Evolutionary conservation across 2,797 vertebrate species (phyloP).

Genomic region (Enteromius argenteus): DNA sequence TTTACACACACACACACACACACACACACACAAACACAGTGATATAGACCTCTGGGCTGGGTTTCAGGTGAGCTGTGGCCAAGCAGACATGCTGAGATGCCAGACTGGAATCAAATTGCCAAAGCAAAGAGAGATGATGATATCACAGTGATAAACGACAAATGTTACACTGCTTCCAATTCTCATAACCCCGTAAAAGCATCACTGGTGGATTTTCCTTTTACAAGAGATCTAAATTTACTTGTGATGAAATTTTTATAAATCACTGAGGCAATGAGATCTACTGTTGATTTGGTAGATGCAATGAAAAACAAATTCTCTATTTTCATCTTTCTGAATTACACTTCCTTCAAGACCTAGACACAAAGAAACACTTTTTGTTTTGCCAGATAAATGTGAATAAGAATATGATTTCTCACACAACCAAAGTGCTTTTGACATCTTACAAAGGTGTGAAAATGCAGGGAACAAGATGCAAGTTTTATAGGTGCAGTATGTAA

Average conservation of each 20-base stretch:
- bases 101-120: conserved; percentile 63
- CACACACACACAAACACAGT: conserved; percentile 13
- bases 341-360: background rate
- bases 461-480: background rate
- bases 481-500: no score
- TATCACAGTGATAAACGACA: conserved; percentile 72
- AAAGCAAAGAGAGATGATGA: conserved; percentile 65
- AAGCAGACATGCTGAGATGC: conserved; percentile 65
- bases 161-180: conserved; percentile 58
- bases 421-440: background rate
- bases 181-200: conserved; percentile 50
- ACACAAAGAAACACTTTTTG: background rate
- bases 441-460: background rate
- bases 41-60: conserved; percentile 31
- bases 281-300: conserved; percentile 51
- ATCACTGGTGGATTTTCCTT: conserved; percentile 61
- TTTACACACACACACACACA: conserved; percentile 13
- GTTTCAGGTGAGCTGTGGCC: conserved; percentile 52
- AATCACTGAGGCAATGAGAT: conserved; percentile 37
- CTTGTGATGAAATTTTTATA: conserved; percentile 55
- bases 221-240: conserved; percentile 62
- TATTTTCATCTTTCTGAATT: conserved; percentile 35
- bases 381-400: background rate
- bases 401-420: background rate
- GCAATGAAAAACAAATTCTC: conserved; percentile 25